Base-by-base conservation (phyloP, 2,113 vertebrate species). In the Hoplias malabaricus region DNA sequence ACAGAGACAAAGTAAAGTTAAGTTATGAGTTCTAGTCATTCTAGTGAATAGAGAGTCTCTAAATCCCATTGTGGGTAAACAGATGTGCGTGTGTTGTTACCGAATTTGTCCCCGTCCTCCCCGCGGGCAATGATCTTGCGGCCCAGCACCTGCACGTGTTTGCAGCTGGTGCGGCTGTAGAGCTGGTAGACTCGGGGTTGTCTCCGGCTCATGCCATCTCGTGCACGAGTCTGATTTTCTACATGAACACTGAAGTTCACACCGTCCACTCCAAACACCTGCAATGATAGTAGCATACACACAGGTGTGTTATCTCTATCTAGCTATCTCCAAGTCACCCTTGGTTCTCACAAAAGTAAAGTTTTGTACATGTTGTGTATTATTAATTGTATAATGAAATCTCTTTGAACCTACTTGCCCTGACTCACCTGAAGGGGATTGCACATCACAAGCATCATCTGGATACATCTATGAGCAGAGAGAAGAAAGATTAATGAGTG, bases 221-320 rank as follows among this genome's bases (percentile, higher is more conserved):
- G 90, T 84, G 90, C 90, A 82, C 90, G 89, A 14, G 93, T 94
- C 89, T 93, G 92, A 84, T 93, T 94, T 81, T 93, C 93, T 85
- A 93, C 92, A n/a, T 94, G 92, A 84, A 93, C 91, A 57, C 92
- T 91, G 87, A 93, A 93, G 88, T 94, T 93, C 73, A 93, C 92
- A 81, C 92, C 91, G 82, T 93, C 92, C 81, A 92, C 91, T 74
- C 90, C 92, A 36, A 92, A 88, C 79, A 92, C 91, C 90, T 93
- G 90, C 88, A 90, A 84, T 36, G 57, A 82, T 56, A 75, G 31
- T 79, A 46, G 71, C 79, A 82, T 48, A 86, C 40, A 78, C 59
- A 84, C 78, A 76, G 46, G 75, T 56, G 69, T 70, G 54, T 78
- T 78, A 78, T 78, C 67, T 78, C 75, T 46, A 5, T 27, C 14